phyloP scores from a whole-genome alignment of 2,797 vertebrate species.

The Sebastes trivittatus region DNA sequence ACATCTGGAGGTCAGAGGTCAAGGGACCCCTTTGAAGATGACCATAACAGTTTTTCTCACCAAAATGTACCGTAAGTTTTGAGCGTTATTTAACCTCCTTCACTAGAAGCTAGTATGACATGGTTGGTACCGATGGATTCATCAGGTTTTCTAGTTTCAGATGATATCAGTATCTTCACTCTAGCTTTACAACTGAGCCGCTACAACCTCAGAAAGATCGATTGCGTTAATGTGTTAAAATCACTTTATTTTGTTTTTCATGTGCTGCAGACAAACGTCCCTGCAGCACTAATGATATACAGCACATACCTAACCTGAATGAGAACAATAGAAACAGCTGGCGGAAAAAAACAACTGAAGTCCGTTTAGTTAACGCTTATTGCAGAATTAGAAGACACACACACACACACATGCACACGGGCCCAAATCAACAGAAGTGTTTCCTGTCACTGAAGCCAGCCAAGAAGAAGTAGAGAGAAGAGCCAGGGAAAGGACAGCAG shows the following conservation, averaged over 20 bases:
- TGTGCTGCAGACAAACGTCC: neutral
- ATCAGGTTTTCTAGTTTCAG: too few species aligned
- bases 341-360: neutral
- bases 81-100: too few species aligned
- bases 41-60: too few species aligned
- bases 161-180: too few species aligned
- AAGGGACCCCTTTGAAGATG: too few species aligned
- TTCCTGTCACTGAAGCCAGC: constrained; percentile 39
- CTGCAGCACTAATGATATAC: neutral
- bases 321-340: neutral
- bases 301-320: neutral
- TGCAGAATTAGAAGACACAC: neutral
- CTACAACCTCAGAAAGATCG: too few species aligned
- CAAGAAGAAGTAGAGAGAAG: constrained; percentile 29
- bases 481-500: constrained; percentile 49
- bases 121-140: too few species aligned
- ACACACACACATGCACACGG: neutral
- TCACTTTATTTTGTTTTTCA: neutral
- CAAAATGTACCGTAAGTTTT: too few species aligned
- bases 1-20: too few species aligned
- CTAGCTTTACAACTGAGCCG: too few species aligned
- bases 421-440: constrained; percentile 22
- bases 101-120: too few species aligned
- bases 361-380: neutral
- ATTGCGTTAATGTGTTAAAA: neutral